Evolutionary conservation across 92 coral and sea anemone genomes (phyloP), one percentile per base, ranked within the genome.

Genomic region (Pocillopora grandis): DNA sequence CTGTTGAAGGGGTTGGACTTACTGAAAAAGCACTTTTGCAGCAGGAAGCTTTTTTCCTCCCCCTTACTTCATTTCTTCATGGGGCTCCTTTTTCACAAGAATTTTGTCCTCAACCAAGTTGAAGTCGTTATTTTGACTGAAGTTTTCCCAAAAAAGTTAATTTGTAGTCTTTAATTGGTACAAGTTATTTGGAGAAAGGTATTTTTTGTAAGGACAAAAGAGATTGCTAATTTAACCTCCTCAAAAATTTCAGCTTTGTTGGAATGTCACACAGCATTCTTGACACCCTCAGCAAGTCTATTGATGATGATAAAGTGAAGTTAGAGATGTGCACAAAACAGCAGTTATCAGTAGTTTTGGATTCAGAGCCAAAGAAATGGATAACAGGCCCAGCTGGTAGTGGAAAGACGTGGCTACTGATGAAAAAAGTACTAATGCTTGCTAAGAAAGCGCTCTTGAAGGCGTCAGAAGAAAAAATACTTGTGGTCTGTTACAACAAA

Each of bases 321-420:
- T 48, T 81, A 3, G 68, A 35, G 11, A 18, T n/a, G 16, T 3
- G 37, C 3, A 81, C 85, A 13, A 27, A 1, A 31, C 6, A 58
- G 18, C 91, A 90, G 55, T 55, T 83, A 20, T 6, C 62, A 19
- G 58, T 61, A 9, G 6, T 80, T 66, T 57, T 63, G 57, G 14
- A 65, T 63, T 21, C 85, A 2, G 14, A 62, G 6, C 62, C 89
- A 0, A 13, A 80, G 62, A 85, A 59, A 60, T 90, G 94, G 91
- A 80, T 90, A 60, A 84, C 87, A 11, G 94, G 94, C n/a, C 94
- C 94, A 6, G 94, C 91, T 0, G 94, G 94, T 1, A 90, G 91
- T 59, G 94, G 94, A 6, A 90, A 90, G 57, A 90, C 94, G 0
- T 86, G 72, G 62, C 48, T 90, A 9, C 66, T 90, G 11, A 36